Evolutionary conservation across 1,140 invertebrate genomes (phyloP), one percentile per base, ranked within the genome.

Genomic region (Tribolium castaneum): DNA sequence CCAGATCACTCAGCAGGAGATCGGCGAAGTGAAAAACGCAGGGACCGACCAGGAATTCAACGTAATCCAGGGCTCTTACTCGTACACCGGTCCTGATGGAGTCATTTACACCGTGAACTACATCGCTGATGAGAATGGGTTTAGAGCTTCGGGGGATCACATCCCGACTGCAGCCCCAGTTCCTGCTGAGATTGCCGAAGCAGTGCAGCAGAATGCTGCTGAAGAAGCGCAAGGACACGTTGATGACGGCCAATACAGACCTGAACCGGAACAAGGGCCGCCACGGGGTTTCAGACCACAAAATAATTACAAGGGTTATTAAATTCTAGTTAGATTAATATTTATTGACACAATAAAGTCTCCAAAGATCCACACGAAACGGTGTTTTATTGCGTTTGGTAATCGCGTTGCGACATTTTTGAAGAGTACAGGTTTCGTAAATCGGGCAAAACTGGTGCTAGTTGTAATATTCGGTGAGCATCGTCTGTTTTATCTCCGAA

Each of bases 71-170:
- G 93, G 93, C 0, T 89, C 88, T 0, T 95, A 91, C 87, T 91
- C 90, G 3, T 95, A 94, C 87, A 92, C 90, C 3, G 91, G 91
- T 25, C 91, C 92, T 2, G 92, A 95, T 80, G 94, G 94, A 0
- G 87, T 92, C 35, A 86, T 90, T 49, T 90, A 94, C 78, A 87
- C 88, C 0, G 84, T 95, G 25, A 90, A 89, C 3, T 96, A 95
- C 88, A 90, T 91, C 12, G 94, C 94, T 7, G 93, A 94, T 80
- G 92, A 94, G 82, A 92, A 92, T 76, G 93, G 93, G 9, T 95
- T 94, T 90, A 13, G 93, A 94, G 84, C 86, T 94, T 92, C 92
- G 75, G 93, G 93, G 16, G 62, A 62, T 12, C 75, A 76, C 49
- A 34, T 76, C 10, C 94, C 94, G 34, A 93, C 93, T 3, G 92